phyloP scores from a whole-genome alignment of 2,113 vertebrate species.

The Laterallus jamaicensis region DNA sequence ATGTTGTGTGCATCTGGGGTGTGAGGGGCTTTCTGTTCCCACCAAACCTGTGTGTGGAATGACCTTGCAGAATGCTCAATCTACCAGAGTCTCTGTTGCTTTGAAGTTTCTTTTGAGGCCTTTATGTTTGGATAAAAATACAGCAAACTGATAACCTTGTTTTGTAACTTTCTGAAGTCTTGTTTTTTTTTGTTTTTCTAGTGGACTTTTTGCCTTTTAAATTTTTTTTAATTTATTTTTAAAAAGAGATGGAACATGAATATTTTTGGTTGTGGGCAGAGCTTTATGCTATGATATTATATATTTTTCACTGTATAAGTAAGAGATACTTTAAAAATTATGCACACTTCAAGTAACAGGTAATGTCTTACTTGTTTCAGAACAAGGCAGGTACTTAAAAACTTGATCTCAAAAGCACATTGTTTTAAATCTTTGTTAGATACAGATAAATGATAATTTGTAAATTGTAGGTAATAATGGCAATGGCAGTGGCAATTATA shows the following conservation, averaged over 20 bases:
- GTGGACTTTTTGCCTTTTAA: not conserved
- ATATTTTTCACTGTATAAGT: not conserved
- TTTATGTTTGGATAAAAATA: not conserved
- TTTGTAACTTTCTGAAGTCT: not conserved
- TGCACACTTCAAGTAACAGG: not conserved
- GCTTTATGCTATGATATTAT: not conserved
- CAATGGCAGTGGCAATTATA: not conserved
- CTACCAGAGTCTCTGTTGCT: not conserved
- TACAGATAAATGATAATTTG: not conserved
- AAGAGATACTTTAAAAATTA: not conserved
- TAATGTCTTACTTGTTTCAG: not conserved
- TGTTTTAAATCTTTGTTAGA: not conserved
- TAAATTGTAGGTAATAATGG: not conserved
- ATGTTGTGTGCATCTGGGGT: not conserved
- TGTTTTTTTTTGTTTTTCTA: not conserved
- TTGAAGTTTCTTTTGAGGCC: not conserved
- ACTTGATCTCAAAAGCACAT: not conserved
- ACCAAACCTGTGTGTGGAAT: slow-evolving; percentile 6
- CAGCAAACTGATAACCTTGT: not conserved
- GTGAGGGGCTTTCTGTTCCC: slow-evolving; percentile 5
- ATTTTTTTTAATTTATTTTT: not conserved
- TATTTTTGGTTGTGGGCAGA: not conserved
- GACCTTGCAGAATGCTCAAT: not conserved
- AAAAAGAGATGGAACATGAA: not conserved
- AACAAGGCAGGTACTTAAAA: not conserved